Evolutionary conservation across 2,888 invertebrate species (phyloP).

Genomic region (Anagyrus pseudococci): DNA sequence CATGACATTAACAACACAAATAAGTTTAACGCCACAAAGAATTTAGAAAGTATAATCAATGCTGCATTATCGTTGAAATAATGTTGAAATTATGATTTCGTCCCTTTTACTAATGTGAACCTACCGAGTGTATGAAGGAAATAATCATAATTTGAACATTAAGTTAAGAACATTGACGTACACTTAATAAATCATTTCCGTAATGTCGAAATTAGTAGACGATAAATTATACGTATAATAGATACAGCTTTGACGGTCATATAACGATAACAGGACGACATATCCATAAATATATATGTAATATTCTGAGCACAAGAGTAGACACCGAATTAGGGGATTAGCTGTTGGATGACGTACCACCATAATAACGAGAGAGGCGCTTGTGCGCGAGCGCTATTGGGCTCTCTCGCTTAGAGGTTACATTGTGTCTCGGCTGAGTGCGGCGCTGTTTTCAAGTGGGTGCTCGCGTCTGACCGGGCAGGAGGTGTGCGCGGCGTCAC

Average conservation of each 20-base stretch:
- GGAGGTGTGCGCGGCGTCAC: slow-evolving; percentile 61
- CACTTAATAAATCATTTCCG: not conserved
- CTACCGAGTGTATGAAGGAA: not conserved
- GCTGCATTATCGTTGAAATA: not conserved
- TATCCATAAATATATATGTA: slow-evolving; percentile 12
- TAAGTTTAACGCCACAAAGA: slow-evolving; percentile 11
- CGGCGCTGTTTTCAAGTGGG: not conserved
- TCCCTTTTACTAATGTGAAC: too few relatives aligned
- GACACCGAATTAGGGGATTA: slow-evolving; percentile 55
- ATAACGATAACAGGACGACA: slow-evolving; percentile 35
- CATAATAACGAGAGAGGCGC: slow-evolving; percentile 35
- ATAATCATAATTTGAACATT: not conserved
- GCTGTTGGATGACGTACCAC: slow-evolving; percentile 55
- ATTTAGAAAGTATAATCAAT: slow-evolving; percentile 3
- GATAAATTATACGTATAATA: slow-evolving; percentile 10
- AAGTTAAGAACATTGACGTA: not conserved
- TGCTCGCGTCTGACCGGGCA: slow-evolving; percentile 48
- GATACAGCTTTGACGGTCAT: slow-evolving; percentile 10
- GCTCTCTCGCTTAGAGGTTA: slow-evolving; percentile 43
- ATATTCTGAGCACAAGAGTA: slow-evolving; percentile 26
- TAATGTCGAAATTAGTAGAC: slow-evolving; percentile 8
- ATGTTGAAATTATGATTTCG: not conserved
- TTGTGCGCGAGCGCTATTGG: slow-evolving; percentile 7
- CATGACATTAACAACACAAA: slow-evolving; percentile 16
- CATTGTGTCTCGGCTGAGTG: slow-evolving; percentile 52